Conservation (phyloP, 2,888 invertebrate species). For the Sarcophaga rosellei region DNA sequence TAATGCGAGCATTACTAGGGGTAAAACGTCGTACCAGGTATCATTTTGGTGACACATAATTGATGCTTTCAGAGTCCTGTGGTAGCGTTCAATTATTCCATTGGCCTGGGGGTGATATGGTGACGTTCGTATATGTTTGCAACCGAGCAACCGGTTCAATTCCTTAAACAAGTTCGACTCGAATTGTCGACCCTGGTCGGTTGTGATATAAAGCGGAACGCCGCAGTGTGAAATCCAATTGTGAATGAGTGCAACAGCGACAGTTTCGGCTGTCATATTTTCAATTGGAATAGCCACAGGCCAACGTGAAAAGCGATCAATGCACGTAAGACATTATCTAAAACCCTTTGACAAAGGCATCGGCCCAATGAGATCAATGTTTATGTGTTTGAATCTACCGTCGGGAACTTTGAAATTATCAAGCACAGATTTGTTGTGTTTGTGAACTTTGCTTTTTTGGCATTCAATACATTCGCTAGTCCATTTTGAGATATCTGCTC, state of each 20-base stretch:
- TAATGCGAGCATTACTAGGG: conserved; percentile 48
- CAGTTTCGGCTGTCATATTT: no score
- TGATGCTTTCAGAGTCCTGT: neutral
- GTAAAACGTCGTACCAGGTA: conserved; percentile 46
- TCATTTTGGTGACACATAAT: neutral
- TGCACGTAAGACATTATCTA: conserved; percentile 51
- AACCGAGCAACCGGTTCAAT: conserved; percentile 66
- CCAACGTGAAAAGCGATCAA: no score
- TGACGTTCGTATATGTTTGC: conserved; percentile 54
- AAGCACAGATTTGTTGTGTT: no score
- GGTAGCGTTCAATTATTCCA: conserved; percentile 43
- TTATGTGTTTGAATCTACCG: conserved; percentile 26
- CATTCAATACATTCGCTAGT: no score
- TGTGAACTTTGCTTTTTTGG: no score
- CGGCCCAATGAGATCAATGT: conserved; percentile 80
- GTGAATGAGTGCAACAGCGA: no score
- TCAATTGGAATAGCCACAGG: no score
- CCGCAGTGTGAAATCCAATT: no score
- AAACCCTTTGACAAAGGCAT: conserved; percentile 72
- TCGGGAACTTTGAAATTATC: conserved; percentile 6
- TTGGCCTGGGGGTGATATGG: conserved; percentile 75
- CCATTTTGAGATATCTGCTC: no score
- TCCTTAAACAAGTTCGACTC: conserved; percentile 71
- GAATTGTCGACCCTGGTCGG: no score
- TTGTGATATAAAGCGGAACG: no score